Evolutionary conservation across 2,113 vertebrate genomes (phyloP), one percentile per base, ranked within the genome.

Genomic region (Beaufortia kweichowensis): DNA sequence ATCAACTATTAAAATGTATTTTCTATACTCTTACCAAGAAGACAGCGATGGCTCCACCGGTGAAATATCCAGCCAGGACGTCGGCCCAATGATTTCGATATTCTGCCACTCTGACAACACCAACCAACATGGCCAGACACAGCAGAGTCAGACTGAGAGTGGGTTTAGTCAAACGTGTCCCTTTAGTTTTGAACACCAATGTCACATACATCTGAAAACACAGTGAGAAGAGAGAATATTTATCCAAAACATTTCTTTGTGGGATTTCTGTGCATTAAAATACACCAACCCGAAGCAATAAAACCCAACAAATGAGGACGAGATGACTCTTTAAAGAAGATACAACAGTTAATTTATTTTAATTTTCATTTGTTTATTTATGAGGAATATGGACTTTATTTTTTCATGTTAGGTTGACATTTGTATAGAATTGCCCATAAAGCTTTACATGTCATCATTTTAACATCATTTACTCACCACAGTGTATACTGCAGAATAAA

Each of bases 31-130:
- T 87, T 64, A 97, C 95, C 94, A 97, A 85, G 81, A 97, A 96
- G n/a, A 91, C 89, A 39, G 95, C 94, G 6, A 96, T 96, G 82
- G 94, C 93, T 0, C 91, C 92, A 7, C 95, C 95, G 0, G 94
- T 95, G 64, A 96, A 82, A 73, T 93, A 95, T 39, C 95, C 95
- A 0, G 94, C 94, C 79, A 96, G 85, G 64, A 96, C 90, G 0
- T 97, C 95, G 0, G 92, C 92, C 95, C 95, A 97, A 86, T 97
- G 95, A 87, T 95, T 97, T 3, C 95, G 93, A 80, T 95, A 94
- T 77, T 97, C 95, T 0, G 95, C 94, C 81, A 96, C 95, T 1
- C 95, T 91, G 62, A 96, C 91, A 71, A 96, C 93, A 0, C 94
- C 94, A 66, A 96, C 94, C 78, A 97, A 87, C 89, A 94, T 92